These are phyloP conservation scores for Bergia puertoricense DNA, from an alignment of 92 coral and sea anemone genomes.

Conservation along the genomic window DNA sequence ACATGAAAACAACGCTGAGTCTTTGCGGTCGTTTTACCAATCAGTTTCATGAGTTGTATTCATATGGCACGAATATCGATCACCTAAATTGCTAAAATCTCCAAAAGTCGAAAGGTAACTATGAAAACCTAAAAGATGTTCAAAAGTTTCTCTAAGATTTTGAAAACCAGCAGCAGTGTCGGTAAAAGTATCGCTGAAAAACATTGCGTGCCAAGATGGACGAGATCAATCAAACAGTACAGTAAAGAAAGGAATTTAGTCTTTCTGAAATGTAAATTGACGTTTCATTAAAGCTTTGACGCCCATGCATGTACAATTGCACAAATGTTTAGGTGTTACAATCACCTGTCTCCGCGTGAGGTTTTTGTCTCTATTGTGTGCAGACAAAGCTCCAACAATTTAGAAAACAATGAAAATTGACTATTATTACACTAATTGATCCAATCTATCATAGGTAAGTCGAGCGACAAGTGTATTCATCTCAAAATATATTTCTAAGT, in stretches of 20 bases:
- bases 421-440: constrained; percentile 60
- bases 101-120: neutral
- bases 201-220: constrained; percentile 22
- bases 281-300: constrained; percentile 29
- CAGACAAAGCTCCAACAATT: constrained; percentile 58
- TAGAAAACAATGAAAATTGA: constrained; percentile 50
- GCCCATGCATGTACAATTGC: constrained; percentile 16
- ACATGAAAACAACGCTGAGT: constrained; percentile 14
- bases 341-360: constrained; percentile 34
- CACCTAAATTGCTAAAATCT: neutral
- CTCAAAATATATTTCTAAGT: constrained; percentile 7
- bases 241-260: constrained; percentile 22
- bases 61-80: neutral
- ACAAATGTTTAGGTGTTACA: constrained; percentile 40
- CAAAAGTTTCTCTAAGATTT: neutral
- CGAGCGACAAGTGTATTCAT: neutral
- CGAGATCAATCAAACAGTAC: neutral
- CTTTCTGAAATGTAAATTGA: constrained; percentile 34
- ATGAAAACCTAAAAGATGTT: neutral
- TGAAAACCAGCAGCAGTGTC: neutral
- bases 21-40: constrained; percentile 24
- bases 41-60: neutral
- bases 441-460: constrained; percentile 49
- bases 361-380: constrained; percentile 33
- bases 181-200: neutral